These are phyloP conservation scores for Drosophila subquinaria DNA, from an alignment of 2,888 invertebrate genomes.

Conservation along the genomic window DNA sequence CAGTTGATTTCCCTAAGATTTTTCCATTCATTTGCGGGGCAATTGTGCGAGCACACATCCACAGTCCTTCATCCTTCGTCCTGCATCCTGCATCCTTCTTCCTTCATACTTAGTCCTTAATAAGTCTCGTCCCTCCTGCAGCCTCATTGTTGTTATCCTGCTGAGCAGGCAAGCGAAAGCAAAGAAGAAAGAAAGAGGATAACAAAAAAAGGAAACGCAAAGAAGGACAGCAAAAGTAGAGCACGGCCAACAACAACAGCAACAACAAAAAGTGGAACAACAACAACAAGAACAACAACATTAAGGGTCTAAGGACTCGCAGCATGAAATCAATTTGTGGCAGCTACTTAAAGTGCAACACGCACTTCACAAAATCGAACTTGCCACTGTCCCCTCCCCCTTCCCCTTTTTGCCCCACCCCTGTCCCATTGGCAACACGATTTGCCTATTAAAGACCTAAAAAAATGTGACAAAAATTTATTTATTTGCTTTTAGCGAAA, in stretches of 20 bases:
- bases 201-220: not conserved
- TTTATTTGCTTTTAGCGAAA: slow-evolving; percentile 55
- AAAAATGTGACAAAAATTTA: slow-evolving; percentile 59
- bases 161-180: slow-evolving; percentile 1
- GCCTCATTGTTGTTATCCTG: slow-evolving; percentile 56
- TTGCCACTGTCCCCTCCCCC: not conserved
- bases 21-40: slow-evolving; percentile 29
- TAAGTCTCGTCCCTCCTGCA: slow-evolving; percentile 33
- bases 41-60: slow-evolving; percentile 49
- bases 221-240: slow-evolving; percentile 44
- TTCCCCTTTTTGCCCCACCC: not conserved
- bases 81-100: slow-evolving; percentile 25
- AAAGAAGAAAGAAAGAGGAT: not conserved
- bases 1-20: slow-evolving; percentile 6
- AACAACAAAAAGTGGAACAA: not conserved
- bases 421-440: slow-evolving; percentile 52
- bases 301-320: slow-evolving; percentile 28
- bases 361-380: slow-evolving; percentile 28
- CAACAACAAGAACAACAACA: not conserved
- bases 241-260: slow-evolving; percentile 45
- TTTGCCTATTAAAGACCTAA: slow-evolving; percentile 69
- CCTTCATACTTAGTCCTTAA: not conserved
- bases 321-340: slow-evolving; percentile 80
- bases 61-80: slow-evolving; percentile 2
- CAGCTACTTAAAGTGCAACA: slow-evolving; percentile 78